A percentile compares a stretch with the other conserved stretches of the same genome.
These are phyloP conservation scores for Manis javanica DNA, from an alignment of 2,797 vertebrate genomes.

Conservation along the genomic window DNA sequence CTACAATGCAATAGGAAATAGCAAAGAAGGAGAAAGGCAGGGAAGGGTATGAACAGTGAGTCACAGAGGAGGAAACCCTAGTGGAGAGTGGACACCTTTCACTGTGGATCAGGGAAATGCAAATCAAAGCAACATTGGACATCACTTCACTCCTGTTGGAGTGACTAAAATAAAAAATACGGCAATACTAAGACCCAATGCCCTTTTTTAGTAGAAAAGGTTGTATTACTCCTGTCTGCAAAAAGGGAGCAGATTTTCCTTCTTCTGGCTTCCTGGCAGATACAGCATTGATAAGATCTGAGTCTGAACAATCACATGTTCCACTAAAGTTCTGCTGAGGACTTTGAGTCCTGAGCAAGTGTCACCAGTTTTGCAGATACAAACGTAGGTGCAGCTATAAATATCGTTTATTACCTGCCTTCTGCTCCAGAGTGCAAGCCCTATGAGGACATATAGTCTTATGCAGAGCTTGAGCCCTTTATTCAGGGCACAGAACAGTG, in stretches of 20 bases:
- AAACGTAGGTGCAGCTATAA: accelerated
- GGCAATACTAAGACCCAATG: accelerated
- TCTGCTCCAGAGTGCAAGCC: neutral
- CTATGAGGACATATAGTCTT: neutral
- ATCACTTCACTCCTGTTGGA: accelerated
- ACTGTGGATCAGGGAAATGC: neutral
- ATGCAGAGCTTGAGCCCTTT: neutral
- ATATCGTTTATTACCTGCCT: neutral
- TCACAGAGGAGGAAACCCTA: neutral
- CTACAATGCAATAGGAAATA: neutral
- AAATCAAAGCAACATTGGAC: accelerated
- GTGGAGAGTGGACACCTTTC: accelerated
- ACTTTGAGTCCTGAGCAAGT: neutral
- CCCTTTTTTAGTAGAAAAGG: neutral
- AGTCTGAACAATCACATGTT: neutral
- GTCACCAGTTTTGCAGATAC: neutral
- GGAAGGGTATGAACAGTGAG: neutral
- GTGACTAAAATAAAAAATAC: neutral
- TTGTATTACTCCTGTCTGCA: neutral
- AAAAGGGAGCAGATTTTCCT: neutral
- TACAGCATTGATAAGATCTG: too few relatives aligned
- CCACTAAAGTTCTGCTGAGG: neutral
- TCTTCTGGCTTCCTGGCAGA: neutral
- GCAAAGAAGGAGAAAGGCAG: neutral
- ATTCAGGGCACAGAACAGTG: neutral